Evolutionary conservation across 2,113 vertebrate species (phyloP).

Genomic region (Colistium nudipinnis): DNA sequence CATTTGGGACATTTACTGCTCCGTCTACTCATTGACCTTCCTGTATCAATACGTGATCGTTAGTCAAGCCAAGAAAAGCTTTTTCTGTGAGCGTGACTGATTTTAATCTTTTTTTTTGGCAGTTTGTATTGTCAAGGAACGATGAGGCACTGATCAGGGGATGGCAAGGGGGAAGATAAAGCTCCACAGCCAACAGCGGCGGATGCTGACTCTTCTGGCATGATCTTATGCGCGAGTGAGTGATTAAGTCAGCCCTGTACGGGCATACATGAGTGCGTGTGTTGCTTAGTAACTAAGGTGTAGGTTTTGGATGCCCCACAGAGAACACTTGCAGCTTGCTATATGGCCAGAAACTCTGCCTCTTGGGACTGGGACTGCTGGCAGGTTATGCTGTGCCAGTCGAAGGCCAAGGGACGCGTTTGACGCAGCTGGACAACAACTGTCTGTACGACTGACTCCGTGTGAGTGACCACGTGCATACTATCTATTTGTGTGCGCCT

Average conservation of each 20-base stretch:
- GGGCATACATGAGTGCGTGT: constrained; percentile 5
- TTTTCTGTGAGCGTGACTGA: constrained; percentile 31
- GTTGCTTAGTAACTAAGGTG: constrained; percentile 68
- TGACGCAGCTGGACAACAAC: constrained; percentile 36
- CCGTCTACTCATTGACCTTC: too few species aligned
- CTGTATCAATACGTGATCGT: constrained; percentile 19
- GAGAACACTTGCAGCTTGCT: constrained; percentile 51
- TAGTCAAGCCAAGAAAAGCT: constrained; percentile 20
- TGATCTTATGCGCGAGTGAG: constrained; percentile 52
- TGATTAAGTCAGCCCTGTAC: constrained; percentile 50
- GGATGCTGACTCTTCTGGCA: constrained; percentile 51
- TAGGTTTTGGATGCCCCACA: constrained; percentile 53
- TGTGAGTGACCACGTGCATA: background rate
- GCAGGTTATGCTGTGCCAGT: constrained; percentile 9
- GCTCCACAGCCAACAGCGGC: constrained; percentile 27
- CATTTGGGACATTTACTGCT: background rate
- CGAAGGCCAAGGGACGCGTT: constrained; percentile 1
- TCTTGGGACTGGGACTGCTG: constrained; percentile 34
- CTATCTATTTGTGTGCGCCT: background rate
- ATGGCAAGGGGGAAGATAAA: constrained; percentile 12
- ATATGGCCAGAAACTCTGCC: constrained; percentile 38
- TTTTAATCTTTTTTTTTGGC: constrained; percentile 36
- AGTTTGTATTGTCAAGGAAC: constrained; percentile 35
- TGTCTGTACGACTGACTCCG: constrained; percentile 11
- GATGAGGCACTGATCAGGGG: constrained; percentile 24